These are phyloP conservation scores for Porites rus DNA, from an alignment of 92 coral and sea anemone species.

Conservation along the genomic window DNA sequence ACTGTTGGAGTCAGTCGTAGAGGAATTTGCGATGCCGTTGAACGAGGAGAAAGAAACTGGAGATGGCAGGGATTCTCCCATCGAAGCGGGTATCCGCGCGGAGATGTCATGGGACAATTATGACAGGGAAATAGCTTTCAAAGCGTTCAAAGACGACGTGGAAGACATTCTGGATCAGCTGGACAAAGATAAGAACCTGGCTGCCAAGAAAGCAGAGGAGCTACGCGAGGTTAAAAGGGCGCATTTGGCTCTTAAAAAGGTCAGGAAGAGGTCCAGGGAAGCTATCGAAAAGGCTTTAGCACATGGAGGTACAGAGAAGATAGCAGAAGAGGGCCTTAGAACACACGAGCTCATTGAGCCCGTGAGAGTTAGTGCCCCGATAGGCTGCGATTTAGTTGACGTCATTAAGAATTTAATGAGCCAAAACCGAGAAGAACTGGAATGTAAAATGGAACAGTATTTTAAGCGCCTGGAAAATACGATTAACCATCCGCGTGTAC, in stretches of 20 bases:
- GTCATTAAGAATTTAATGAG: constrained; percentile 4
- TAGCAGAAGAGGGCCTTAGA: not conserved
- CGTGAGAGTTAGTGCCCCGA: not conserved
- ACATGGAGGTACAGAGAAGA: constrained; percentile 26
- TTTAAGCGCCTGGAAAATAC: constrained; percentile 30
- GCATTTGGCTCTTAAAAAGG: constrained; percentile 42
- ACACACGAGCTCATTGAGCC: not conserved
- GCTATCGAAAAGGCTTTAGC: constrained; percentile 7
- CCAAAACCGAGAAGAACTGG: constrained; percentile 40
- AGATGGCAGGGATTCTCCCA: constrained; percentile 30
- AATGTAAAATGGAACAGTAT: constrained; percentile 25
- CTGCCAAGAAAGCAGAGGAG: constrained; percentile 48
- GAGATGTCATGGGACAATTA: constrained; percentile 86
- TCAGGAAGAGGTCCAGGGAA: constrained; percentile 44
- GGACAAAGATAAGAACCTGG: constrained; percentile 41
- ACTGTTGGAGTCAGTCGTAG: constrained; percentile 36
- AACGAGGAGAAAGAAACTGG: constrained; percentile 32
- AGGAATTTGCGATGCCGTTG: constrained; percentile 28
- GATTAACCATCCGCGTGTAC: constrained; percentile 5
- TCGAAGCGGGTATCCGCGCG: constrained; percentile 31
- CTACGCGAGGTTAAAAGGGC: constrained; percentile 38
- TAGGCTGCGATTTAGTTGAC: constrained; percentile 17
- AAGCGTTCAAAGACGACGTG: constrained; percentile 63
- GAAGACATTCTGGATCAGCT: constrained; percentile 70
- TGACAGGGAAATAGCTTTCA: constrained; percentile 71